Percentiles rank a stretch among this genome's conserved stretches.
Conservation (phyloP, 2,797 vertebrate species). For the Sylvilagus floridanus region DNA sequence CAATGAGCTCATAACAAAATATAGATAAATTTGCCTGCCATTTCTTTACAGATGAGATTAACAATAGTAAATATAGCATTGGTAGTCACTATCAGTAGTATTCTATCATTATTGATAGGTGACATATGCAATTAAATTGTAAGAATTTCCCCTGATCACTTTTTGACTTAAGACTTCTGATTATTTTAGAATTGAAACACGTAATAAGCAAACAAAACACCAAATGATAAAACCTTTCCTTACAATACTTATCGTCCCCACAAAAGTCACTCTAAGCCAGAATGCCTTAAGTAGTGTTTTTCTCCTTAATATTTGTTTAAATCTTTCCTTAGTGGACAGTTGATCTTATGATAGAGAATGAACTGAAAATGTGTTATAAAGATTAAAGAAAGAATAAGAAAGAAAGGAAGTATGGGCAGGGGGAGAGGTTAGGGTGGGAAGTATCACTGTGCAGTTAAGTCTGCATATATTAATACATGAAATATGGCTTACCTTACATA, state of each 20-base stretch:
- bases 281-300: not conserved
- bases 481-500: too few relatives aligned
- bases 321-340: too few relatives aligned
- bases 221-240: rapidly evolving
- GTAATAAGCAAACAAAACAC: not conserved
- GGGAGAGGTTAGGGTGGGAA: too few relatives aligned
- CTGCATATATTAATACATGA: too few relatives aligned
- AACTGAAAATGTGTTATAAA: too few relatives aligned
- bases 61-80: not conserved
- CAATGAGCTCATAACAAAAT: not conserved
- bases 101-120: not conserved
- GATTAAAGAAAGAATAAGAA: too few relatives aligned
- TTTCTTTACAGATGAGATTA: not conserved
- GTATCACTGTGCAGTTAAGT: too few relatives aligned
- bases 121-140: not conserved
- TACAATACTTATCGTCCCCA: not conserved
- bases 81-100: not conserved
- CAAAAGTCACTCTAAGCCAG: not conserved
- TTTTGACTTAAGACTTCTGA: not conserved
- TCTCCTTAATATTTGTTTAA: too few relatives aligned
- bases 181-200: constrained; percentile 37
- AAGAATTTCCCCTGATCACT: not conserved
- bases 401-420: too few relatives aligned
- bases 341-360: too few relatives aligned
- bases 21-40: not conserved